Evolutionary conservation across 2,113 vertebrate species (phyloP), one percentile per base, ranked within the genome.

Genomic region (Budorcas taxicolor): DNA sequence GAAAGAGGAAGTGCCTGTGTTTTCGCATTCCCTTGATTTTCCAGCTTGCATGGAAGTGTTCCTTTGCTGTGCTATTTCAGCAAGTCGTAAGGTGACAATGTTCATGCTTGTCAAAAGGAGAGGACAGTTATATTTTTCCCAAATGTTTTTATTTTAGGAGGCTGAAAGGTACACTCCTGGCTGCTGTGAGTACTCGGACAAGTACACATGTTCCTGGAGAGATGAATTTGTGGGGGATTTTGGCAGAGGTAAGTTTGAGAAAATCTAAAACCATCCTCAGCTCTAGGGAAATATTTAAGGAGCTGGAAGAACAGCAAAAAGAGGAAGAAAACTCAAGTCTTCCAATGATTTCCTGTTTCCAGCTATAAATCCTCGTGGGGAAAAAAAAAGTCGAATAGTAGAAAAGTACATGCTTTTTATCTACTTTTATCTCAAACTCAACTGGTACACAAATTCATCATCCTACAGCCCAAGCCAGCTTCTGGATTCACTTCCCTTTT

Each of bases 51-150:
- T 93, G 84, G 74, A 95, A 90, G 3, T 52, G 82, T 62, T 80
- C 55, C 74, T 95, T 53, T 16, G 14, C 92, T 78, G 52, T 81
- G 87, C 71, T 95, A 80, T 90, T 98, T 97, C 81, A 94, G 94
- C 98, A 97, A 98, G 96, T 98, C 87, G 95, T 98, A 95, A 96
- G 91, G 16, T 97, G 97, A 95, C 95, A 80, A 93, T 50, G 92
- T 85, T 97, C 97, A 43, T 95, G 87, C 95, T 90, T 95, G 83
- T 92, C 97, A 96, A 91, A 97, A 95, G 83, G 91, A 94, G 96
- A 97, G 98, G 88, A 96, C 4, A 93, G 91, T 45, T 74, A 25
- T 90, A 33, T 95, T 96, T 80, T 91, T 55, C 96, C 90, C 36
- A 15, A 47, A 29, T 52, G 50, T 93, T 97, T 90, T 95, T 96